A percentile compares a stretch with the other conserved stretches of the same genome.
Evolutionary conservation across 2,113 vertebrate genomes (phyloP).

Genomic region (Parotia lawesii): DNA sequence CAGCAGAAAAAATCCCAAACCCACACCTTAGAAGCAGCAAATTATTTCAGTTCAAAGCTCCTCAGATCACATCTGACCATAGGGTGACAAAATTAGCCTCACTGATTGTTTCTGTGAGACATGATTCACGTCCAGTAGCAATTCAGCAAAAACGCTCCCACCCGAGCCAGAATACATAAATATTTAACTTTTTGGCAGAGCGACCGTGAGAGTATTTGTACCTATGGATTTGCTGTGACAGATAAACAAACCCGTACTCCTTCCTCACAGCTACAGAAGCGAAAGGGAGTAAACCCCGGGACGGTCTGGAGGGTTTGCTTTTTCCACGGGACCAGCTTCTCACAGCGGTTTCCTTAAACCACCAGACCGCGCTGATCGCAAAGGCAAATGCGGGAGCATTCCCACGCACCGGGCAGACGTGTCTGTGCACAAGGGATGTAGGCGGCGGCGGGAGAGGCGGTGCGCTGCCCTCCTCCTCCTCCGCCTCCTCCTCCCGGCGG

Average conservation of each 20-base stretch:
- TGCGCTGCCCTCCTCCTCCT: not conserved
- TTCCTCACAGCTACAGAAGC: not conserved
- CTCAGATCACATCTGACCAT: not conserved
- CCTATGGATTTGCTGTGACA: not conserved
- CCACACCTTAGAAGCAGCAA: not conserved
- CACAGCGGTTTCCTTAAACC: not conserved
- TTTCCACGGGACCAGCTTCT: not conserved
- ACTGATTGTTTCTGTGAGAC: not conserved
- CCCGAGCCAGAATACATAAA: not conserved
- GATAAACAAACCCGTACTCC: not conserved
- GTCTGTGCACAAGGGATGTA: not conserved
- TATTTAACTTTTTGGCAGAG: not conserved
- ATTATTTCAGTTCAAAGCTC: not conserved
- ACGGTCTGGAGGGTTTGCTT: not conserved
- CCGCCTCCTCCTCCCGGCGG: no score
- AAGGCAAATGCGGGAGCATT: not conserved
- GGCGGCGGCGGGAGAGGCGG: not conserved
- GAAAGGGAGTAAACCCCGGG: fast-evolving
- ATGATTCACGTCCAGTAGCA: not conserved
- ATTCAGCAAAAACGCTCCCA: not conserved
- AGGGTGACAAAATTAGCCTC: not conserved
- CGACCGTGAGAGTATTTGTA: not conserved
- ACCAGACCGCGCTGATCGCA: not conserved
- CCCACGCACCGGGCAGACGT: not conserved
- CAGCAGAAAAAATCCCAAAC: not conserved